Evolutionary conservation across 2,113 vertebrate genomes (phyloP).

Genomic region (Gambusia affinis): DNA sequence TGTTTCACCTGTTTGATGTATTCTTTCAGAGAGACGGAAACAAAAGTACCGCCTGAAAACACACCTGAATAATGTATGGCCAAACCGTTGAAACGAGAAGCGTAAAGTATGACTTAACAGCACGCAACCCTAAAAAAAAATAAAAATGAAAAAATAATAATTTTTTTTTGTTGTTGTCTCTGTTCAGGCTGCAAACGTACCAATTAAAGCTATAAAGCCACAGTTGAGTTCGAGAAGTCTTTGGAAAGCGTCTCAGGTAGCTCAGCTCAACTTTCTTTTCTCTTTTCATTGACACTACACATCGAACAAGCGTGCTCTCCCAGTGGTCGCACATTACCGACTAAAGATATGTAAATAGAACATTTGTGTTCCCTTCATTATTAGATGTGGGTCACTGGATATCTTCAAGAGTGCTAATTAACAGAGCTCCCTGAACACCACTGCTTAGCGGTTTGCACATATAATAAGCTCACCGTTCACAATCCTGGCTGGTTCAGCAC

Average conservation of each 20-base stretch:
- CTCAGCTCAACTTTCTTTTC: constrained; percentile 44
- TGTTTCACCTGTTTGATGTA: neutral
- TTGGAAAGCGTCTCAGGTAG: constrained; percentile 48
- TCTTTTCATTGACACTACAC: constrained; percentile 53
- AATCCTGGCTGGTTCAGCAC: constrained; percentile 42
- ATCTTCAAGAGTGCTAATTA: constrained; percentile 76
- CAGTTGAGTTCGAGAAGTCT: constrained; percentile 39
- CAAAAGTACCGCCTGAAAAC: neutral
- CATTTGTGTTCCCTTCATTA: constrained; percentile 75
- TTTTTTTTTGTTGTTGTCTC: neutral
- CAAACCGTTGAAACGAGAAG: neutral
- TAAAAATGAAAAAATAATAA: neutral
- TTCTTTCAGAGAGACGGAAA: neutral
- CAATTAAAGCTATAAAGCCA: constrained; percentile 30
- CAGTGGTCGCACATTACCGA: constrained; percentile 71
- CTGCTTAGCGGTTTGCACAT: constrained; percentile 45
- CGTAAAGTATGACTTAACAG: constrained; percentile 3
- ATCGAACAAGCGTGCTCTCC: constrained; percentile 59
- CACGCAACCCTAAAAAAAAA: constrained; percentile 25
- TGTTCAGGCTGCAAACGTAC: constrained; percentile 47
- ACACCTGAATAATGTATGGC: too few species aligned
- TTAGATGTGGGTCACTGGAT: constrained; percentile 75
- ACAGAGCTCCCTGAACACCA: constrained; percentile 59
- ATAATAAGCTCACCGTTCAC: constrained; percentile 37
- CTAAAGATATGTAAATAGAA: constrained; percentile 79